These are phyloP conservation scores for Chymomyza procnemis DNA, from an alignment of 2,888 invertebrate genomes.

Conservation along the genomic window DNA sequence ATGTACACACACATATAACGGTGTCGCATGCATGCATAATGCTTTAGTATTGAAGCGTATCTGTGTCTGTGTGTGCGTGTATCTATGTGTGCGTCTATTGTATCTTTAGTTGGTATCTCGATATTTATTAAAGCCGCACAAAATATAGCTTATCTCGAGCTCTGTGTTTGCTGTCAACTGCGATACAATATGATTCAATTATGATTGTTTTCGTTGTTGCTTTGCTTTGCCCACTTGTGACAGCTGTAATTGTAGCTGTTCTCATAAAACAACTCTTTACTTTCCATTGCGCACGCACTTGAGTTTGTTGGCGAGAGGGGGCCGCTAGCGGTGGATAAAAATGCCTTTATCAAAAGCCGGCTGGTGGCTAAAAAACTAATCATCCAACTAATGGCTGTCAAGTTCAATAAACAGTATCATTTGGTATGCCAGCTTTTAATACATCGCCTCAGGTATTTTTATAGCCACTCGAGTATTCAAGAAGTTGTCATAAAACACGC, in stretches of 20 bases:
- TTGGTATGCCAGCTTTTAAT: not conserved
- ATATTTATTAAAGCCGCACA: not conserved
- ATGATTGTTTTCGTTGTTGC: not conserved
- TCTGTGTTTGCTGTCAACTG: not conserved
- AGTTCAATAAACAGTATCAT: not conserved
- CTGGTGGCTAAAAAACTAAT: not conserved
- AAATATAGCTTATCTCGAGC: not conserved
- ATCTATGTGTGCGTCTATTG: not conserved
- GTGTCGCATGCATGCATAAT: not conserved
- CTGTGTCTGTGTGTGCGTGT: not conserved
- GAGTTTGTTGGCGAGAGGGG: not conserved
- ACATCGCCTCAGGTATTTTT: not conserved
- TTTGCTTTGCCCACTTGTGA: not conserved
- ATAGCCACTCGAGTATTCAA: not conserved
- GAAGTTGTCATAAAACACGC: not conserved
- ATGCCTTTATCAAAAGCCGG: not conserved
- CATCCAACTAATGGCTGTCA: not conserved
- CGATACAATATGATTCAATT: not conserved
- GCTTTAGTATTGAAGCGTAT: not conserved
- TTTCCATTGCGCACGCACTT: not conserved
- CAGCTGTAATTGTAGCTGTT: no score
- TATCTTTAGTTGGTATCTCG: not conserved
- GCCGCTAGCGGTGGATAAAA: not conserved
- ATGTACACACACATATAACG: slow-evolving; percentile 25
- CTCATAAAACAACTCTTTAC: not conserved